Base-by-base conservation (phyloP, 1,140 invertebrate genomes). In the Paraescarpia echinospica region DNA sequence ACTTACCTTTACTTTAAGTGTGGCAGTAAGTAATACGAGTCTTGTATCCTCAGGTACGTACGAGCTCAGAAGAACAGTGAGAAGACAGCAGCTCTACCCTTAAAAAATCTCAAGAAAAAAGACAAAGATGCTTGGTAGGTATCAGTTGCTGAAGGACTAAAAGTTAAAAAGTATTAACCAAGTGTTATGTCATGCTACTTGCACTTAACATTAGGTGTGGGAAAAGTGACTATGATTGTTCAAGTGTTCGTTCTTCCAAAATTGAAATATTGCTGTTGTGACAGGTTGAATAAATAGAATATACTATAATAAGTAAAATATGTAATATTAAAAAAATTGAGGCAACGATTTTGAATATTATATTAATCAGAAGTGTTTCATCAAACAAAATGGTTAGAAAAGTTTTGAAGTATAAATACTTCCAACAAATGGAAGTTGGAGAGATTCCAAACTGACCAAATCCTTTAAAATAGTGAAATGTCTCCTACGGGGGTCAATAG, bases 21-120 rank as follows among this genome's bases (percentile, higher is more conserved):
- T n/a, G n/a, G n/a, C n/a, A n/a, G n/a, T n/a, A n/a, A n/a, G n/a
- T n/a, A n/a, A n/a, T n/a, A n/a, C n/a, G n/a, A 33, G n/a, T 14
- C 35, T 34, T 88, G 33, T 91, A n/a, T 35, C 33, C 18, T 4
- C 91, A 91, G 91, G 41, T 91, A 48, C n/a, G 48, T 95, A 31
- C 92, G 94, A 92, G 97, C 98, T 9, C 98, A 98, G 95, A 97
- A 97, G 35, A 97, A 97, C 18, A 97, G 98, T 33, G 98, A 98
- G 95, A 97, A 97, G 33, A 96, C 97, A 48, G 96, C 97, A 27
- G 95, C 98, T 14, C 97, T 98, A 0, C 96, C 97, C 6, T 97
- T 98, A 89, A 98, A 98, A 96, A 97, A 97, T 93, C 97, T 97
- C 5, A 97, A 96, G 94, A 96, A 96, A 90, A 97, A 97, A 94